These are phyloP conservation scores for Meta bourneti DNA, from an alignment of 2,888 invertebrate genomes.

Conservation along the genomic window DNA sequence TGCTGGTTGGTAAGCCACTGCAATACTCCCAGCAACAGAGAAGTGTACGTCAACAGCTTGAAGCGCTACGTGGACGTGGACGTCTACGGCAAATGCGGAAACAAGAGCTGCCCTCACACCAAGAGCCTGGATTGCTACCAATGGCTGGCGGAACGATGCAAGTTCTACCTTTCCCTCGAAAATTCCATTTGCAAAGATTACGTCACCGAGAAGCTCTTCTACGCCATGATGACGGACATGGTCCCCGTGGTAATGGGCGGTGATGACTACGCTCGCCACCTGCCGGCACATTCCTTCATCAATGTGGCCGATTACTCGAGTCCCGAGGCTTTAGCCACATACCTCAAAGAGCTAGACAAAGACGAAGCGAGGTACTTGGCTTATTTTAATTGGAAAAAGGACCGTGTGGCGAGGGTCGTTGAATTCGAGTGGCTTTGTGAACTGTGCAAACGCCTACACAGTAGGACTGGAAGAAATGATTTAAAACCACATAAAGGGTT, in stretches of 20 bases:
- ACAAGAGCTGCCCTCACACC: conserved; percentile 78
- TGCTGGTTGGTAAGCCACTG: conserved; percentile 82
- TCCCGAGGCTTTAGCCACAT: conserved; percentile 67
- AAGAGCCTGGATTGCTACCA: conserved; percentile 79
- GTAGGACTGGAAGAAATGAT: too few relatives aligned
- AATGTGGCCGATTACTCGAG: conserved; percentile 63
- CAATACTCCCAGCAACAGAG: conserved; percentile 80
- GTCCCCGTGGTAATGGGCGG: conserved; percentile 77
- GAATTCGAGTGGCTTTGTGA: conserved; percentile 64
- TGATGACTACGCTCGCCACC: conserved; percentile 61
- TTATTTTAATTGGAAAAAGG: conserved; percentile 64
- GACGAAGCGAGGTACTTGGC: conserved; percentile 29
- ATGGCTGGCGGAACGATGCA: conserved; percentile 79
- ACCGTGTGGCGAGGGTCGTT: not conserved
- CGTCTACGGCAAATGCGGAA: conserved; percentile 80
- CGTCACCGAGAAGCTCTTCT: conserved; percentile 81
- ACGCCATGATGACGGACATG: conserved; percentile 79
- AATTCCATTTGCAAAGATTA: conserved; percentile 81
- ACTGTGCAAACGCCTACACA: conserved; percentile 56
- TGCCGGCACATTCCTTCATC: conserved; percentile 76
- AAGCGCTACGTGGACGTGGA: conserved; percentile 79
- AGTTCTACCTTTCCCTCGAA: conserved; percentile 81
- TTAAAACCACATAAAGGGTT: conserved; percentile 1
- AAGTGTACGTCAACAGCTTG: conserved; percentile 80
- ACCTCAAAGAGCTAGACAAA: conserved; percentile 21